Evolutionary conservation across 2,113 vertebrate genomes (phyloP).

Genomic region (Bubalus kerabau): DNA sequence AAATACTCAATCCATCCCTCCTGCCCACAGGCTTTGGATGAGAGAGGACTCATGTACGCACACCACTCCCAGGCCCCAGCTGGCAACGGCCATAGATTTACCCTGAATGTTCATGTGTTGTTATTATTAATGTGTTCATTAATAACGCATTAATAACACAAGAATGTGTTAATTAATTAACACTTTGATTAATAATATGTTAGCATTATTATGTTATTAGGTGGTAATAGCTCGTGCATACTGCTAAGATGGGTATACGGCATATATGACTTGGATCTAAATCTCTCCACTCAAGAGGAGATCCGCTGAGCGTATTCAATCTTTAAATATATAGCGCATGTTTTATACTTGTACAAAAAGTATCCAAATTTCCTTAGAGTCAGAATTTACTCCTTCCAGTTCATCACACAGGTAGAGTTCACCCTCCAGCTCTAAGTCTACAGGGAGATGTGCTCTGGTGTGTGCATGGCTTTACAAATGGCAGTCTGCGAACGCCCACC

Average conservation of each 20-base stretch:
- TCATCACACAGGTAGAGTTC: conserved; percentile 31
- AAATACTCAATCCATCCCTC: background rate
- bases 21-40: background rate
- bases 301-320: background rate
- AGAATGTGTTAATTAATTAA: background rate
- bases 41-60: rapidly evolving
- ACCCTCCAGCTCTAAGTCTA: conserved; percentile 21
- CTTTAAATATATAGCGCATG: background rate
- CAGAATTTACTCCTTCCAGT: background rate
- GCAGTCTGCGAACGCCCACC: conserved; percentile 53
- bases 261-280: background rate
- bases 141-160: background rate
- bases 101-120: background rate
- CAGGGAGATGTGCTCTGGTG: background rate
- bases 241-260: background rate
- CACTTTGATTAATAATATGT: background rate
- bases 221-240: background rate
- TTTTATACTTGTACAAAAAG: rapidly evolving
- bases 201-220: background rate
- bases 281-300: background rate
- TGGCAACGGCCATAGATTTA: background rate
- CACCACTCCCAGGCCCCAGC: background rate
- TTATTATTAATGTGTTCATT: background rate
- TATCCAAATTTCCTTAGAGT: background rate
- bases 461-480: conserved; percentile 55